A percentile compares a stretch with the other conserved stretches of the same genome.
Evolutionary conservation across 2,113 vertebrate species (phyloP).

Genomic region (Leucopternis melanops): DNA sequence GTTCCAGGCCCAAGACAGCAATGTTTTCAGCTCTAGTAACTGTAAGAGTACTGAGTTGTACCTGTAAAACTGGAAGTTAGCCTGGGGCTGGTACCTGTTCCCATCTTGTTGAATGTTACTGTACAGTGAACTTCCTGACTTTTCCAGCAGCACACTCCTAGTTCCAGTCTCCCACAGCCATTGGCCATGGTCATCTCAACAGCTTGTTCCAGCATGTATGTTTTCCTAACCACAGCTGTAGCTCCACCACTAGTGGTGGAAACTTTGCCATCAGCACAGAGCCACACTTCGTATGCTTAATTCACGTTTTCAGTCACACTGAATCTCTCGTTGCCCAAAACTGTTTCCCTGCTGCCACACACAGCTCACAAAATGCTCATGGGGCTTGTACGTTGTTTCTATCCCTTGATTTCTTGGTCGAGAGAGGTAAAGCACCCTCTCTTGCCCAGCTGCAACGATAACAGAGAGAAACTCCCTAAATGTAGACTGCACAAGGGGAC

Average conservation of each 20-base stretch:
- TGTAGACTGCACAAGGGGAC: background rate
- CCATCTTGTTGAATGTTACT: background rate
- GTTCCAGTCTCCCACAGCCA: background rate
- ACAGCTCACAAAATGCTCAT: background rate
- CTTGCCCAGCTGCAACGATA: background rate
- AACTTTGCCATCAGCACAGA: background rate
- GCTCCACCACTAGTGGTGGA: background rate
- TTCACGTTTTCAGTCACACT: background rate
- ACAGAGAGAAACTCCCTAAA: background rate
- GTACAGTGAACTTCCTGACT: background rate
- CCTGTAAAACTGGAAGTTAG: background rate
- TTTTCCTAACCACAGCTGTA: background rate
- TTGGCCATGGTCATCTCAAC: background rate
- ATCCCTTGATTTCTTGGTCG: background rate
- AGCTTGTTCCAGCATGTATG: background rate
- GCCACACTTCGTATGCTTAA: background rate
- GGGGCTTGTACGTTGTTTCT: background rate
- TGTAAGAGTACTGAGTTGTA: background rate
- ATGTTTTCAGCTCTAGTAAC: background rate
- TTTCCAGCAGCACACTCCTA: background rate
- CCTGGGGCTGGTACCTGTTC: background rate
- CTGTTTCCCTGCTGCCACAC: background rate
- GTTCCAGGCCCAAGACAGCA: background rate
- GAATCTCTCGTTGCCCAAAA: background rate
- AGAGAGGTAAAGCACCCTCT: background rate